Base-by-base conservation (phyloP, 1,140 invertebrate species). In the Drosophila sechellia region DNA sequence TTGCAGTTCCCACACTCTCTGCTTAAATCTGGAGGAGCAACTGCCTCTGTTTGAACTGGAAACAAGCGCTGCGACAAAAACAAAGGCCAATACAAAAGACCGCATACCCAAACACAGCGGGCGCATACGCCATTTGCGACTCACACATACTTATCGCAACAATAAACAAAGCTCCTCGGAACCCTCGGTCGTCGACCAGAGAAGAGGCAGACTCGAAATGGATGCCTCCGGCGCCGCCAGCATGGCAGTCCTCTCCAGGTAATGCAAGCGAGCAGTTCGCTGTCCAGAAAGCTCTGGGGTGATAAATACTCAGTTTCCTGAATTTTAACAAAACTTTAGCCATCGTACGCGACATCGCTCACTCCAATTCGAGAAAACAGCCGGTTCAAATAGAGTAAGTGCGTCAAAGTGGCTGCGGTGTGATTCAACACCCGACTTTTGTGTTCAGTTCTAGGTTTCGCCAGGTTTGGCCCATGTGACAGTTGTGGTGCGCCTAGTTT, bases 191-290 rank as follows among this genome's bases (percentile, higher is more conserved):
- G 64, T 42, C 69, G 61, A 66, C 56, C 77, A 39, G 25, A 60
- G 52, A 48, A 58, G 63, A 58, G 49, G 25, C 58, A 27, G 56
- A 57, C 50, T 25, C 75, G 42, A 90, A 85, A 89, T 85, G 85
- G 86, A 65, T 60, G 66, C 45, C 55, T 61, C 61, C 45, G 53
- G 61, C 64, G 65, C n/a, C 79, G 60, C 57, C 77, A 74, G 63
- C 49, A 90, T 90, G 81, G 77, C 90, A 91, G 90, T 91, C 80
- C 90, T 91, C 90, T 81, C 70, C 83, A 91, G 90, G 90, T 91
- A 91, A 91, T 87, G 59, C 81, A 85, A 78, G 77, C 56, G 85
- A 90, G 53, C 77, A 85, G 85, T 86, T 89, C 81, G 50, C 48
- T 12, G 58, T 35, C 55, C 46, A 57, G 45, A 59, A 53, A 49